Percentiles rank a stretch among this genome's conserved stretches.
Evolutionary conservation across 2,888 invertebrate genomes (phyloP).

Genomic region (Eucera pruinosa): DNA sequence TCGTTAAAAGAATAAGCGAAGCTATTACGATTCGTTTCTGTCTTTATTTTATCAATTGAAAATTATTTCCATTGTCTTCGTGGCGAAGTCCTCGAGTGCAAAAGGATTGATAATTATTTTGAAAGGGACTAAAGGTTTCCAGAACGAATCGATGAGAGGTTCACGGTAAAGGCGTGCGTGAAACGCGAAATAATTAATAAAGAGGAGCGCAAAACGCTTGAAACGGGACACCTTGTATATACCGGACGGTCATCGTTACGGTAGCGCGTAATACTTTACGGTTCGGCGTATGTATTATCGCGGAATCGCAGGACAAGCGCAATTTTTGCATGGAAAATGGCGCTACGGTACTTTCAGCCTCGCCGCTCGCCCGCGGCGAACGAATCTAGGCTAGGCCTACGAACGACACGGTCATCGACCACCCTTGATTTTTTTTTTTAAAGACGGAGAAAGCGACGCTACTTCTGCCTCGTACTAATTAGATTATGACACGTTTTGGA

Average conservation of each 20-base stretch:
- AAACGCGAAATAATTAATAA: slow-evolving; percentile 25
- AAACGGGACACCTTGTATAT: slow-evolving; percentile 77
- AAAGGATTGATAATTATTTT: too few species aligned
- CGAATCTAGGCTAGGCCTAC: slow-evolving; percentile 77
- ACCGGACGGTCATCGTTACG: slow-evolving; percentile 82
- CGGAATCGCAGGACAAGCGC: slow-evolving; percentile 76
- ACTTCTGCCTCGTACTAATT: slow-evolving; percentile 51
- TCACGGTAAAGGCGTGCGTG: background rate
- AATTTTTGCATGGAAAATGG: slow-evolving; percentile 79
- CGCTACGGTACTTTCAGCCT: slow-evolving; percentile 80
- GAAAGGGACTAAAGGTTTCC: background rate
- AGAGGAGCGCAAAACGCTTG: background rate
- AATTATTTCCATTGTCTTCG: too few species aligned
- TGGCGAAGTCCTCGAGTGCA: too few species aligned
- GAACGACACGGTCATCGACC: slow-evolving; percentile 74
- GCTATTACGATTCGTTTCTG: too few species aligned
- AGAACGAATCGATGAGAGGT: background rate
- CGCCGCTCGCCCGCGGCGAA: slow-evolving; percentile 70
- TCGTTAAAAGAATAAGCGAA: too few species aligned
- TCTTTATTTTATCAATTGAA: too few species aligned
- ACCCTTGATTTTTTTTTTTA: slow-evolving; percentile 65
- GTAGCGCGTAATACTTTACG: slow-evolving; percentile 83
- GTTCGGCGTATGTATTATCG: slow-evolving; percentile 80
- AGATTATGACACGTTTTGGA: slow-evolving; percentile 9
- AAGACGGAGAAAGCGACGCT: slow-evolving; percentile 65